Evolutionary conservation across 1,140 invertebrate species (phyloP), one percentile per base, ranked within the genome.

Genomic region (Oncopeltus fasciatus): DNA sequence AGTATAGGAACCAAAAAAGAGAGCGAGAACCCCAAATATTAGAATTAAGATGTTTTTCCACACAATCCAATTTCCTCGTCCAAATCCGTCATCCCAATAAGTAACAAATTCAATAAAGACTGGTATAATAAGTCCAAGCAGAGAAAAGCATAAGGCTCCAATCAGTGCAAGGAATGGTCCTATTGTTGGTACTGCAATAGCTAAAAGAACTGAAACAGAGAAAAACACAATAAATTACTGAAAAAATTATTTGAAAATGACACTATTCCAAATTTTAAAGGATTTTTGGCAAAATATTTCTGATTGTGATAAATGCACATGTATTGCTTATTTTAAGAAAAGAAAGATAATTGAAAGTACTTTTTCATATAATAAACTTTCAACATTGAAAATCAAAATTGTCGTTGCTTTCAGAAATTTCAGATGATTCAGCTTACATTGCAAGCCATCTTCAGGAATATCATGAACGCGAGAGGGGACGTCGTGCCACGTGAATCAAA

Each of bases 91-190:
- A 21, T 88, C 82, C 85, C 85, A 88, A 67, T 80, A 87, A 0
- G 83, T 86, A 16, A 92, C 76, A 4, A 89, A 79, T 75, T 96
- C 91, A 28, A 97, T 86, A 43, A 92, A 74, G 0, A 91, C 87
- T 8, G 95, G 95, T 63, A 93, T 83, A 20, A 98, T 84, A 2
- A 98, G 80, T 21, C 94, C 93, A 12, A 98, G 80, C 66, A 95
- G 84, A 18, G 91, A 93, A 70, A 95, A 95, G 69, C 90, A 92
- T 69, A 97, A 85, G 9, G 95, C 92, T 62, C 95, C 95, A 66
- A 98, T 92, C 24, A 97, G 78, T 16, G 88, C 86, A 69, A 98
- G 92, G 70, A 98, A 88, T 0, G 94, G 84, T 51, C 84, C 87
- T 61, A 98, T 88, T 27, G 84, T 85, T 0, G 93, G 92, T 28